Evolutionary conservation across 2,888 invertebrate species (phyloP).

Genomic region (Brachyopa scutellaris): DNA sequence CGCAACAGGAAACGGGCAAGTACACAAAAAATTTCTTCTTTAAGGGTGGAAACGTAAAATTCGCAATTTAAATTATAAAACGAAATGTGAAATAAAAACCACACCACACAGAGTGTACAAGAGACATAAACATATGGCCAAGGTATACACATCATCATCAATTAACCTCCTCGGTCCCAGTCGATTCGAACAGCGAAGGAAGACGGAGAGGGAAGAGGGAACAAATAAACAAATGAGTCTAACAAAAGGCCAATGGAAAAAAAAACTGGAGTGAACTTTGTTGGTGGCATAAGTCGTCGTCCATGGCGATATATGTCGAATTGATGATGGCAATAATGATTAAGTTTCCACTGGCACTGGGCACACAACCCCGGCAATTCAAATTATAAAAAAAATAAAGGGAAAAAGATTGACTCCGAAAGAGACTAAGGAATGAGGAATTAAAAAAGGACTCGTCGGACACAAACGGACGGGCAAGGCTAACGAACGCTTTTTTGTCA

Average conservation of each 20-base stretch:
- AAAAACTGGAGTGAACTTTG: slow-evolving; percentile 51
- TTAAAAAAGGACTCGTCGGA: slow-evolving; percentile 15
- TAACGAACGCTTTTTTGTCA: slow-evolving; percentile 33
- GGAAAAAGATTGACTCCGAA: slow-evolving; percentile 59
- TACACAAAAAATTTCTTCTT: slow-evolving; percentile 49
- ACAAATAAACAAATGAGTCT: slow-evolving; percentile 64
- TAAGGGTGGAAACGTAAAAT: slow-evolving; percentile 44
- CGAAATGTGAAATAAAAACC: slow-evolving; percentile 2
- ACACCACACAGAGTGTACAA: slow-evolving; percentile 12
- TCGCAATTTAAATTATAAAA: slow-evolving; percentile 66
- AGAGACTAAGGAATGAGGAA: slow-evolving; percentile 15
- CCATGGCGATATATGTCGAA: slow-evolving; percentile 66
- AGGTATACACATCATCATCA: slow-evolving; percentile 62
- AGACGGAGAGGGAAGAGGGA: slow-evolving; percentile 10
- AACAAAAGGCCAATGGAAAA: slow-evolving; percentile 23
- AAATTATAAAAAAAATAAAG: slow-evolving; percentile 40
- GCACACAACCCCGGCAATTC: slow-evolving; percentile 51
- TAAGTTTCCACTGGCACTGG: slow-evolving; percentile 44
- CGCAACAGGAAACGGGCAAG: slow-evolving; percentile 60
- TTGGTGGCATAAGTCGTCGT: slow-evolving; percentile 70
- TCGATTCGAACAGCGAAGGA: not conserved
- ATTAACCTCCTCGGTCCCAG: slow-evolving; percentile 55
- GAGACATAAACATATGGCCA: slow-evolving; percentile 63
- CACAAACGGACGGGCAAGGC: slow-evolving; percentile 23
- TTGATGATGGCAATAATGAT: slow-evolving; percentile 64